Evolutionary conservation across 2,888 invertebrate genomes (phyloP).

Genomic region (Leucophenga montana): DNA sequence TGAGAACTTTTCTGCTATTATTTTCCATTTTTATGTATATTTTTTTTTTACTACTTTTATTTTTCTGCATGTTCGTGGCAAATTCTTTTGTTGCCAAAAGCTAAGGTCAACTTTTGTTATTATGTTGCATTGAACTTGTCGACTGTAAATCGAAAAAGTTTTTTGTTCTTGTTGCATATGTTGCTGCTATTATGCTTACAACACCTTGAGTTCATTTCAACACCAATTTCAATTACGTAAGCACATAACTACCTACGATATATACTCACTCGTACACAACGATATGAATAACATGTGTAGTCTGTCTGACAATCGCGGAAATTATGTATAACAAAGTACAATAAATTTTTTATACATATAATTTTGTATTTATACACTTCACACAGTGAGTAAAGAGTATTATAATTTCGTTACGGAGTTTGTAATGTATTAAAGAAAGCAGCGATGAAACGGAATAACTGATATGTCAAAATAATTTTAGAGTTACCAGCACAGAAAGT

Average conservation of each 20-base stretch:
- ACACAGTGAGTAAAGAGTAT: too few relatives aligned
- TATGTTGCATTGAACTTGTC: slow-evolving; percentile 69
- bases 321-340: slow-evolving; percentile 17
- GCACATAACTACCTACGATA: slow-evolving; percentile 43
- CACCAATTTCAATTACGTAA: slow-evolving; percentile 46
- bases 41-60: slow-evolving; percentile 41
- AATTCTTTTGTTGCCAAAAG: slow-evolving; percentile 27
- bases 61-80: neutral
- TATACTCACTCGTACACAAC: slow-evolving; percentile 1
- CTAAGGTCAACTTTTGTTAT: slow-evolving; percentile 65
- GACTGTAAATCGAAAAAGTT: slow-evolving; percentile 29
- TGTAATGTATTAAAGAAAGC: too few relatives aligned
- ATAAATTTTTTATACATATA: too few relatives aligned
- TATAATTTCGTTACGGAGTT: too few relatives aligned
- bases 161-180: neutral
- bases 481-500: too few relatives aligned
- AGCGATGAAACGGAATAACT: too few relatives aligned
- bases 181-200: slow-evolving; percentile 20
- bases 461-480: too few relatives aligned
- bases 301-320: neutral
- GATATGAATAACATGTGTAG: too few relatives aligned
- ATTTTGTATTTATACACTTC: too few relatives aligned
- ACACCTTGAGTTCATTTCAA: slow-evolving; percentile 57
- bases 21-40: slow-evolving; percentile 34
- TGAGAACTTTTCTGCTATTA: slow-evolving; percentile 61